Evolutionary conservation across 1,140 invertebrate genomes (phyloP), one percentile per base, ranked within the genome.

Genomic region (Leguminivora glycinivorella): DNA sequence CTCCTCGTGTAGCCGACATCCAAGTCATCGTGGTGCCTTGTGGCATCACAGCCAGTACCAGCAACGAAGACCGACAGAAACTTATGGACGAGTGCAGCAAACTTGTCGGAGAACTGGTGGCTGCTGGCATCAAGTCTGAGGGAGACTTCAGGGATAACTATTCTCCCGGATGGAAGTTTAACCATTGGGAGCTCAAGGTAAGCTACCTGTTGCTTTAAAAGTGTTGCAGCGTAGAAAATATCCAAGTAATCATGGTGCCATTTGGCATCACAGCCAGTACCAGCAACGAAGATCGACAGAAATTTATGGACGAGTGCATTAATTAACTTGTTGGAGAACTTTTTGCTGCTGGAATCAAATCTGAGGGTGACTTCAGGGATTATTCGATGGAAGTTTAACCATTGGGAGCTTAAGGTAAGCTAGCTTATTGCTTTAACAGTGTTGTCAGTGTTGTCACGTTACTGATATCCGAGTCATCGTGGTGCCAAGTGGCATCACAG

Each of bases 381-480:
- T n/a, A n/a, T n/a, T n/a, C n/a, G 99, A 1, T 99, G 99, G 99
- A 99, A 99, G 91, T 99, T 99, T 87, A 99, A 99, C 90, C 98
- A 99, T 87, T 99, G 99, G 99, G 99, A 99, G 89, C 90, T 99
- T 1, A 99, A 99, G 93, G 96, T 96, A 84, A 71, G 60, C 17
- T 25, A 26, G n/a, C n/a, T n/a, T n/a, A 24, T 9, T 10, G 9
- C 52, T 58, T 17, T 26, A 19, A 40, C n/a, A 12, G n/a, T 52
- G 40, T 43, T 43, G 40, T n/a, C 0, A 93, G 95, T 78, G 96
- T 99, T 6, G 98, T 99, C 1, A 92, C n/a, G n/a, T n/a, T n/a
- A n/a, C n/a, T n/a, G n/a, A 93, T 56, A 88, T 98, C 71, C 95
- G 96, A 93, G 95, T 96, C 0, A 94, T 99, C 6, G 96, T 99